Evolutionary conservation across 2,888 invertebrate species (phyloP).

Genomic region (Cantharis flavilabris): DNA sequence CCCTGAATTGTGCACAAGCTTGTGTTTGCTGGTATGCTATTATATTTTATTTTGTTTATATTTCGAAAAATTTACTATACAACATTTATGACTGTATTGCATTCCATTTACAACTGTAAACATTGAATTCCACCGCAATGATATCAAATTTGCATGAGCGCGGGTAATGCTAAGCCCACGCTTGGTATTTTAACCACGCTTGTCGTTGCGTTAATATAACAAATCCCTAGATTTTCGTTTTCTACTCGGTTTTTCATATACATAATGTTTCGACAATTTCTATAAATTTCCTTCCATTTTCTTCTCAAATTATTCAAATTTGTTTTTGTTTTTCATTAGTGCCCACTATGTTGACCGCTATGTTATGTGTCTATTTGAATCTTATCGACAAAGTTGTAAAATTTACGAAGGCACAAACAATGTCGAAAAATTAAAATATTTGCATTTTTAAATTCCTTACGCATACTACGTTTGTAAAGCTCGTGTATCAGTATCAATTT

Average conservation of each 20-base stretch:
- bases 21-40: not conserved
- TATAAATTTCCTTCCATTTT: not conserved
- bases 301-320: not conserved
- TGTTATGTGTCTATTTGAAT: not conserved
- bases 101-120: not conserved
- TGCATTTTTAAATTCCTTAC: no score
- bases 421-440: not conserved
- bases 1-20: not conserved
- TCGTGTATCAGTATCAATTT: no score
- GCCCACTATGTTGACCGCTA: no score
- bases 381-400: not conserved
- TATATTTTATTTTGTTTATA: not conserved
- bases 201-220: not conserved
- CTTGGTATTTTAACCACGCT: not conserved
- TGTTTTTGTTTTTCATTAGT: not conserved
- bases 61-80: not conserved
- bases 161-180: not conserved
- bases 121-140: not conserved
- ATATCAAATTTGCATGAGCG: not conserved
- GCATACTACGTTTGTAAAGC: no score
- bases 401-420: not conserved
- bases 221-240: not conserved
- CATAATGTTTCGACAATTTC: not conserved
- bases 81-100: not conserved
- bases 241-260: not conserved